Evolutionary conservation across 2,113 vertebrate species (phyloP).

Genomic region (Neopipo cinnamomea): DNA sequence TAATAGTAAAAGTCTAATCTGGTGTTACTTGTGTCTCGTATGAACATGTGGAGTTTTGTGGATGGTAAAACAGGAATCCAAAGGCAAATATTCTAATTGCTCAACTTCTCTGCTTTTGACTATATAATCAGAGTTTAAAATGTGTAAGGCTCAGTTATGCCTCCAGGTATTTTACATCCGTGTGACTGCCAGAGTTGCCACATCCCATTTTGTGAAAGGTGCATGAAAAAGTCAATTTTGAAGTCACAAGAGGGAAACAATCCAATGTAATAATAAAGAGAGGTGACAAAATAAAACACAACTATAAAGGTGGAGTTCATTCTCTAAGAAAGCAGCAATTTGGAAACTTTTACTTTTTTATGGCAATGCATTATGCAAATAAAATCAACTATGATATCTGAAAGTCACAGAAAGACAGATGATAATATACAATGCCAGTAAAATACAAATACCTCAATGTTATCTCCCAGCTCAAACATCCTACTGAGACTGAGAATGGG

Average conservation of each 20-base stretch:
- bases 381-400: neutral
- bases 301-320: neutral
- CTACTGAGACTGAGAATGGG: neutral
- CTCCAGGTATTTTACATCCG: neutral
- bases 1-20: neutral
- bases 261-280: neutral
- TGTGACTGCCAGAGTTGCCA: neutral
- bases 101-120: neutral
- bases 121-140: neutral
- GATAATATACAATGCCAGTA: neutral
- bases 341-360: neutral
- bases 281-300: neutral
- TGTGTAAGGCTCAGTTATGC: neutral
- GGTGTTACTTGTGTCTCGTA: neutral
- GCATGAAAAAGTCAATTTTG: neutral
- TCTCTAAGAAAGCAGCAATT: neutral
- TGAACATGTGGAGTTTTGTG: neutral
- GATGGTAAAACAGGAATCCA: neutral
- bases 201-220: neutral
- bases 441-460: neutral
- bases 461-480: neutral
- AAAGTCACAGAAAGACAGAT: neutral
- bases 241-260: neutral
- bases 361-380: neutral
- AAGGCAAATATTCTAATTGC: neutral